Percentiles rank a stretch among this genome's conserved stretches.
Conservation (phyloP, 1,140 invertebrate genomes). For the Eurosta solidaginis region DNA sequence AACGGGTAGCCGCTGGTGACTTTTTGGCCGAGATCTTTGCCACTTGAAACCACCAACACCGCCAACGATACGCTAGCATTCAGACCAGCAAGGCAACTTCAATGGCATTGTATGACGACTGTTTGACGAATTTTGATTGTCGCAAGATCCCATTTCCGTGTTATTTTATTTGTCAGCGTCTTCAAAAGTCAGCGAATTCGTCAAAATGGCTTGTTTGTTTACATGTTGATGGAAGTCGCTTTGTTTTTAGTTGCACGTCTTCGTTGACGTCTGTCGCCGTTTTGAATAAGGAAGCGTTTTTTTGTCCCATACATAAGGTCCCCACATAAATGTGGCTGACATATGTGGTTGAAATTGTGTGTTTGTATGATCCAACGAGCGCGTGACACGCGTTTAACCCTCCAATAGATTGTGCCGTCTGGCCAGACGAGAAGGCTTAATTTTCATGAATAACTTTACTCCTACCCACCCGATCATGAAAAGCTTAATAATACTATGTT, state of each 20-base stretch:
- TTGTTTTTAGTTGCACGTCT: not conserved
- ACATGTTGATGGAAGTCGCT: not conserved
- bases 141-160: not conserved
- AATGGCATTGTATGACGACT: not conserved
- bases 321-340: too few species aligned
- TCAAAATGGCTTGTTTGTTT: conserved; percentile 24
- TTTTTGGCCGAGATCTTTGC: conserved; percentile 9
- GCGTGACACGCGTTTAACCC: too few species aligned
- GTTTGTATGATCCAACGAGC: too few species aligned
- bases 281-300: not conserved
- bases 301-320: too few species aligned
- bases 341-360: too few species aligned
- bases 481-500: too few species aligned
- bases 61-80: not conserved
- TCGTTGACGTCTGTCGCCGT: conserved; percentile 1
- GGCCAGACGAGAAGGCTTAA: too few species aligned
- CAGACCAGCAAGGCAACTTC: not conserved
- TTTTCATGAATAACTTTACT: too few species aligned
- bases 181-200: not conserved
- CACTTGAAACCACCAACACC: conserved; percentile 18
- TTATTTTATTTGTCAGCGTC: not conserved
- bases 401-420: too few species aligned
- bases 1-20: not conserved
- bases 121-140: not conserved
- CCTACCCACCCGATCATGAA: too few species aligned